Evolutionary conservation across 2,888 invertebrate species (phyloP).

Genomic region (Ptilodon capucinus): DNA sequence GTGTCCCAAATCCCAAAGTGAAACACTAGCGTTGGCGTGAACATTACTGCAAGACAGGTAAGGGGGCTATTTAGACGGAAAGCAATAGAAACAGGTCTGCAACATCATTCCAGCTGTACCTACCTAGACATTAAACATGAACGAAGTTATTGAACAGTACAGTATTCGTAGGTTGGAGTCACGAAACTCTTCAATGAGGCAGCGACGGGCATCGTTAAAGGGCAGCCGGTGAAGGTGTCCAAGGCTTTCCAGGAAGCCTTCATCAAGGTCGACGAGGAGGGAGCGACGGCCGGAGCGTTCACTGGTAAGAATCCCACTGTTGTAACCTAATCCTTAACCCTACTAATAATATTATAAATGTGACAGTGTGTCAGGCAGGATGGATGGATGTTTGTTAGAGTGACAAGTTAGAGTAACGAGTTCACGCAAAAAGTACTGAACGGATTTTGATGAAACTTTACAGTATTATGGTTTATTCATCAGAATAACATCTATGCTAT

Average conservation of each 20-base stretch:
- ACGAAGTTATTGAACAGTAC: not conserved
- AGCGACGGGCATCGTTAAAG: constrained; percentile 42
- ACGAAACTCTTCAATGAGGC: constrained; percentile 43
- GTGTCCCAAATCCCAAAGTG: no score
- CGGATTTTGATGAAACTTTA: no score
- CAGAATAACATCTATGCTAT: no score
- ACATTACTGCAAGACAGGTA: no score
- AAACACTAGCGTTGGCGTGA: no score
- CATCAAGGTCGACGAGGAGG: constrained; percentile 91
- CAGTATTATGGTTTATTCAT: no score
- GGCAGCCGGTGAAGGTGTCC: constrained; percentile 62
- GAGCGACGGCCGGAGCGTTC: constrained; percentile 90
- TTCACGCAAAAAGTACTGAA: no score
- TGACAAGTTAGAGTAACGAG: no score
- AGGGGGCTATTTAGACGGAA: no score
- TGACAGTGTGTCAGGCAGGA: no score
- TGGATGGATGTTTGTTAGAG: no score
- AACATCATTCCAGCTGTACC: not conserved
- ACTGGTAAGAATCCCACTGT: constrained; percentile 69
- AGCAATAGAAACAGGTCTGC: not conserved
- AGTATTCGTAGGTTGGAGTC: constrained; percentile 42
- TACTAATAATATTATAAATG: not conserved
- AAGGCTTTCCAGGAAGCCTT: constrained; percentile 90
- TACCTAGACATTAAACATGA: not conserved
- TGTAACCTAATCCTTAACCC: not conserved